These are phyloP conservation scores for Caenorhabditis sulstoni DNA, from an alignment of 2,888 invertebrate genomes.

Conservation along the genomic window DNA sequence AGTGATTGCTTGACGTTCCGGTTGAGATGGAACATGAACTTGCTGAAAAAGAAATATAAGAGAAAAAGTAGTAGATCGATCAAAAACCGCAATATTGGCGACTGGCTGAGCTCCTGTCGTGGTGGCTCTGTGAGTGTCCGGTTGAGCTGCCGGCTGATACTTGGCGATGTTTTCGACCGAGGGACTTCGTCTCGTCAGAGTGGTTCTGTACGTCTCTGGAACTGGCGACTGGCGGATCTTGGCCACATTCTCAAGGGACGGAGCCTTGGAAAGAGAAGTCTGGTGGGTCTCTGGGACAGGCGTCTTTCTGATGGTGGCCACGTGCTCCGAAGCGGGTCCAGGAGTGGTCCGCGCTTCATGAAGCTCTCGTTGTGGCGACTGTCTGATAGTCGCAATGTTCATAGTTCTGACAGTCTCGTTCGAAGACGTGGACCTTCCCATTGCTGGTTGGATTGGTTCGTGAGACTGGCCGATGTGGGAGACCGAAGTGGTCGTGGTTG, in stretches of 20 bases:
- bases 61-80: no score
- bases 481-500: conserved; percentile 40
- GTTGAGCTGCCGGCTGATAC: conserved; percentile 57
- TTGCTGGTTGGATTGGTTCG: conserved; percentile 59
- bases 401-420: conserved; percentile 59
- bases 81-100: conserved; percentile 63
- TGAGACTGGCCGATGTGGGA: conserved; percentile 61
- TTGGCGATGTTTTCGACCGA: conserved; percentile 63
- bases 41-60: conserved; percentile 40
- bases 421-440: conserved; percentile 58
- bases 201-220: conserved; percentile 60
- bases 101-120: conserved; percentile 53
- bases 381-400: conserved; percentile 64
- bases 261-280: conserved; percentile 53
- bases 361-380: conserved; percentile 64
- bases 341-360: conserved; percentile 60
- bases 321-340: conserved; percentile 60
- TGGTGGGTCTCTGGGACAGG: conserved; percentile 62
- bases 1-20: conserved; percentile 42
- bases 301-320: conserved; percentile 64
- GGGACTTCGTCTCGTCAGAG: conserved; percentile 60
- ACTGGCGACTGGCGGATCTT: conserved; percentile 64
- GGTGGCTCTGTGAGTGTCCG: conserved; percentile 57
- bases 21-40: conserved; percentile 59
- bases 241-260: conserved; percentile 62